Conservation (phyloP, 2,113 vertebrate genomes). For the Nyctibius bracteatus region DNA sequence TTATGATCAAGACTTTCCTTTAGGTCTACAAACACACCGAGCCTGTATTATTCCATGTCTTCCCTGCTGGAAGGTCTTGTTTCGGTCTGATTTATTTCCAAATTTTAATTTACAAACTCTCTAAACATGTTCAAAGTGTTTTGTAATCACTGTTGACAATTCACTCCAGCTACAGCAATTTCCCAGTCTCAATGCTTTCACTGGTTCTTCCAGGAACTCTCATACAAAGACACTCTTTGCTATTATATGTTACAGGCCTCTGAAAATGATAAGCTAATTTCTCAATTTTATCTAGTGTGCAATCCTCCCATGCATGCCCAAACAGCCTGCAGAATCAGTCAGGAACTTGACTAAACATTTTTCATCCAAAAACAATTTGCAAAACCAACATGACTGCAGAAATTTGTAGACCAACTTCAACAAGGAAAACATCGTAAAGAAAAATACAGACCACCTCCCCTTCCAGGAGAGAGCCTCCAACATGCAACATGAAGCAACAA, state of each 20-base stretch:
- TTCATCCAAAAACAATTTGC: not conserved
- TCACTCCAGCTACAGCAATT: not conserved
- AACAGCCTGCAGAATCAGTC: not conserved
- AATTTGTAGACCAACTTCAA: not conserved
- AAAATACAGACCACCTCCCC: not conserved
- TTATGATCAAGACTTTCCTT: not conserved
- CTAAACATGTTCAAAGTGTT: not conserved
- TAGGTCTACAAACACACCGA: not conserved
- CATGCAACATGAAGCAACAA: not conserved
- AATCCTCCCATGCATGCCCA: not conserved
- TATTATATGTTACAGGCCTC: not conserved
- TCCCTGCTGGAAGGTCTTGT: not conserved
- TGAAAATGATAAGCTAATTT: not conserved
- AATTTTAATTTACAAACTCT: not conserved
- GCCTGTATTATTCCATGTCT: not conserved
- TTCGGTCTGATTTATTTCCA: not conserved
- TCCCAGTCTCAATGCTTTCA: not conserved
- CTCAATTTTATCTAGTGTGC: not conserved
- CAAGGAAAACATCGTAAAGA: not conserved
- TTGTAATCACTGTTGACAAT: not conserved
- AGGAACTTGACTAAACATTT: not conserved
- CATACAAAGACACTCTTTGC: not conserved
- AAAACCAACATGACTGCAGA: not conserved
- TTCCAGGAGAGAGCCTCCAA: not conserved
- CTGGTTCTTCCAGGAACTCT: not conserved